phyloP scores from a whole-genome alignment of 2,797 vertebrate genomes.

The Aldrovandia affinis region DNA sequence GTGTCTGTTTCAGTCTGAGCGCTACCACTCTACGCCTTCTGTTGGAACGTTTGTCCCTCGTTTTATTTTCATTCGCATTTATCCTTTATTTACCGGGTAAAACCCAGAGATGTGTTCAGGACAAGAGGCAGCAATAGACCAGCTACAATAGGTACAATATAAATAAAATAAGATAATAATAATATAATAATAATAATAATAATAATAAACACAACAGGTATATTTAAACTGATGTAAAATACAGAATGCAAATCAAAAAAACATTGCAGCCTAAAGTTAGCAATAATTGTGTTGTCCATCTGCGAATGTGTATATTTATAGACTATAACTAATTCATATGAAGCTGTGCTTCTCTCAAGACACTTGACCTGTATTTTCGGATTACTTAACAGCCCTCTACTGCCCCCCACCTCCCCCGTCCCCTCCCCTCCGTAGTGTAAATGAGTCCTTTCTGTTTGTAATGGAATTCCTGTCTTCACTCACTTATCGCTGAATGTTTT shows the following conservation, averaged over 20 bases:
- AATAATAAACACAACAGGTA: neutral
- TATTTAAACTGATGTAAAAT: neutral
- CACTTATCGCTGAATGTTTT: slow-evolving; percentile 34
- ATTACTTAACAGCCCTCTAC: neutral
- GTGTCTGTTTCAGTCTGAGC: neutral
- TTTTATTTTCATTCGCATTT: neutral
- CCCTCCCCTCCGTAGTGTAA: neutral
- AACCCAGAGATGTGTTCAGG: neutral
- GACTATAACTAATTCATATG: neutral
- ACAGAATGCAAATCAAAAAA: neutral
- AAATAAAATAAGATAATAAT: too few relatives aligned
- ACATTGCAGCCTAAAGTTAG: neutral
- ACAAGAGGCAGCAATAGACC: neutral
- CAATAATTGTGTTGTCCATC: neutral
- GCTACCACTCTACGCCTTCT: neutral
- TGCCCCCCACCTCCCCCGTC: neutral
- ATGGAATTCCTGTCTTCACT: slow-evolving; percentile 27
- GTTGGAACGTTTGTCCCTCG: neutral
- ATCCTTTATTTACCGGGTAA: neutral
- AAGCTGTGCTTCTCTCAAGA: neutral
- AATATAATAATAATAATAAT: too few relatives aligned
- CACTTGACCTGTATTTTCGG: slow-evolving; percentile 1
- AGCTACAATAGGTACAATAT: neutral
- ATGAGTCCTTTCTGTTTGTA: slow-evolving; percentile 39
- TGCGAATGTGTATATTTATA: neutral